Conservation (phyloP, 37 sponge, comb jelly and placozoan genomes). For the Chondrosia reniformis region DNA sequence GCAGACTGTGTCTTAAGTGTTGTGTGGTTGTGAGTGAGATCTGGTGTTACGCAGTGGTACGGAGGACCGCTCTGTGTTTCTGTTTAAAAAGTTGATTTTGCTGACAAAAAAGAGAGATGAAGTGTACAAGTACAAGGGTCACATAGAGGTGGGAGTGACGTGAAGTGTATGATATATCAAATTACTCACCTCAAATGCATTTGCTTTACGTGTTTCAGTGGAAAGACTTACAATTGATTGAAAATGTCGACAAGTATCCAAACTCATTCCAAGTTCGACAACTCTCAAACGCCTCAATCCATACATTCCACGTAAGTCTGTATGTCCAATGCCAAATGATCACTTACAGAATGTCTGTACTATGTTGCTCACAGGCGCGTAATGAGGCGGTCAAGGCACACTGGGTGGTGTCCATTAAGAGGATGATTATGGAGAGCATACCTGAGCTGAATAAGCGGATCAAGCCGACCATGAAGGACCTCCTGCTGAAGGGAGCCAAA, state of each 20-base stretch:
- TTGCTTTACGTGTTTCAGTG: constrained; percentile 24
- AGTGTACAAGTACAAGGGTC: constrained; percentile 61
- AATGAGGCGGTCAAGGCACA: constrained; percentile 22
- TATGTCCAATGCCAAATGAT: not conserved
- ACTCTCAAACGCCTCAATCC: constrained; percentile 44
- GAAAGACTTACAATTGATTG: constrained; percentile 63
- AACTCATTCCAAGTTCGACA: constrained; percentile 57
- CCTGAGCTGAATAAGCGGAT: constrained; percentile 52
- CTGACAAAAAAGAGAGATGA: constrained; percentile 57
- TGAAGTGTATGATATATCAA: not conserved
- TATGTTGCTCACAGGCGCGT: constrained; percentile 23
- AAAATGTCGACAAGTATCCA: constrained; percentile 39
- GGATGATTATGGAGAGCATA: constrained; percentile 61
- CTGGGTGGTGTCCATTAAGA: constrained; percentile 60
- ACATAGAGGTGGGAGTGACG: constrained; percentile 36
- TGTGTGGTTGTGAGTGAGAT: constrained; percentile 11
- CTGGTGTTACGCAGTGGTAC: no score
- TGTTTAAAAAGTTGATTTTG: constrained; percentile 62
- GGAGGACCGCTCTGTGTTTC: no score
- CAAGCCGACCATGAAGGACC: not conserved
- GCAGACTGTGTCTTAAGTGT: not conserved
- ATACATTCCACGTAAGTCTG: constrained; percentile 53
- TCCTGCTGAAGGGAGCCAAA: constrained; percentile 9
- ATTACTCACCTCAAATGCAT: not conserved
- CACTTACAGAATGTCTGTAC: not conserved